phyloP scores from a whole-genome alignment of 1,140 invertebrate genomes.

The Ridgeia piscesae region DNA sequence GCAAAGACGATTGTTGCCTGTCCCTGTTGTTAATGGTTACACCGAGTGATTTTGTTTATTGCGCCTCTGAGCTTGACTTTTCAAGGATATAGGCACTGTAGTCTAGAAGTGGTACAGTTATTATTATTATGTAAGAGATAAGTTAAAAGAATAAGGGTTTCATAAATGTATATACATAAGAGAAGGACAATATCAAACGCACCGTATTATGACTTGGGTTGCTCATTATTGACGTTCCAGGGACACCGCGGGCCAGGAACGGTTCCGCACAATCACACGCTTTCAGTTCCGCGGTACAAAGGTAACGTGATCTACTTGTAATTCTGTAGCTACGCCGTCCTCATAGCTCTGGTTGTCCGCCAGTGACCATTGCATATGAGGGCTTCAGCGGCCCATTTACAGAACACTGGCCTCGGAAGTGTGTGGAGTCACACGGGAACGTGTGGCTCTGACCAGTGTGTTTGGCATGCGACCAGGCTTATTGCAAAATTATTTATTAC shows the following conservation, averaged over 20 bases:
- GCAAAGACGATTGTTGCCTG: too few relatives aligned
- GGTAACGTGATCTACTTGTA: slow-evolving; percentile 70
- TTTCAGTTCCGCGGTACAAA: slow-evolving; percentile 97
- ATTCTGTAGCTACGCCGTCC: too few relatives aligned
- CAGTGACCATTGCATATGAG: background rate
- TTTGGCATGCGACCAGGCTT: background rate
- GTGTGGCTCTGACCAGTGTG: background rate
- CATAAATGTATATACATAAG: background rate
- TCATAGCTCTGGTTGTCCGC: background rate
- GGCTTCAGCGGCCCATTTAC: background rate
- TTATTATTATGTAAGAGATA: too few relatives aligned
- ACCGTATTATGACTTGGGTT: too few relatives aligned
- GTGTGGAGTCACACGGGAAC: too few relatives aligned
- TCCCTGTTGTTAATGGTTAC: too few relatives aligned
- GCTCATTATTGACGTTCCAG: slow-evolving; percentile 47
- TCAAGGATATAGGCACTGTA: too few relatives aligned
- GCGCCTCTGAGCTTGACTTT: too few relatives aligned
- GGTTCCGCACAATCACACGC: slow-evolving; percentile 96
- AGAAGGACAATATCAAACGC: background rate
- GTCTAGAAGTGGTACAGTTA: too few relatives aligned
- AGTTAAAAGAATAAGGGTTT: background rate
- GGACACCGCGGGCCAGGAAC: slow-evolving; percentile 91
- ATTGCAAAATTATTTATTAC: background rate
- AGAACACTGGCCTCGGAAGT: too few relatives aligned
- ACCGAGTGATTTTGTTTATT: too few relatives aligned